Percentiles rank a stretch among this genome's conserved stretches.
phyloP scores from a whole-genome alignment of 2,113 vertebrate species.

The Stegastes partitus region DNA sequence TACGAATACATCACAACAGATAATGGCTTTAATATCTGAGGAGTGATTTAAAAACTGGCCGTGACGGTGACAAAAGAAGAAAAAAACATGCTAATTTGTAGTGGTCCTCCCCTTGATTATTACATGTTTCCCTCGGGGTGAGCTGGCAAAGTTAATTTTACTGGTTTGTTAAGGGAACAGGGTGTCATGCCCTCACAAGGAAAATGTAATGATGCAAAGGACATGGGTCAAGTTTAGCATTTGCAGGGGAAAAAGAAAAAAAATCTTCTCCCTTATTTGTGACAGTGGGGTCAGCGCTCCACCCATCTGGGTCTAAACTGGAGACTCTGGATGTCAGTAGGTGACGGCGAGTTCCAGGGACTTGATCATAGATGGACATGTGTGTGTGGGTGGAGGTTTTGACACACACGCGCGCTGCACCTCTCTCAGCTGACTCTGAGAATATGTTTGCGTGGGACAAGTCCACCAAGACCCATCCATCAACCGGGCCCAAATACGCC shows the following conservation, averaged over 20 bases:
- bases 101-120: constrained; percentile 58
- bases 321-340: constrained; percentile 64
- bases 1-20: constrained; percentile 1
- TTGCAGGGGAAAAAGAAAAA: constrained; percentile 48
- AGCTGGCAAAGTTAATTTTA: constrained; percentile 63
- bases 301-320: constrained; percentile 66
- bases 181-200: constrained; percentile 62
- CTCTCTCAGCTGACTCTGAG: constrained; percentile 83
- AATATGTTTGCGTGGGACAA: constrained; percentile 86
- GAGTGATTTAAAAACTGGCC: constrained; percentile 14
- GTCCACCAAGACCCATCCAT: constrained; percentile 88
- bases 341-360: constrained; percentile 42
- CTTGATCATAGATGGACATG: constrained; percentile 40
- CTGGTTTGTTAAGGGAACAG: constrained; percentile 69
- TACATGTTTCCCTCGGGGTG: constrained; percentile 48
- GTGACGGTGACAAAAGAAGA: constrained; percentile 33
- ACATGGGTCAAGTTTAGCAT: constrained; percentile 75
- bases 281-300: constrained; percentile 73
- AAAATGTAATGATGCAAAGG: constrained; percentile 59
- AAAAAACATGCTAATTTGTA: constrained; percentile 54
- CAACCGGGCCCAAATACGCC: constrained; percentile 81
- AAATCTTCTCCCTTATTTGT: constrained; percentile 48
- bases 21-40: constrained; percentile 3
- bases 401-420: constrained; percentile 64
- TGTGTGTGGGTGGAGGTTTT: constrained; percentile 67